These are phyloP conservation scores for Carcina quercana DNA, from an alignment of 2,888 invertebrate species.

Conservation along the genomic window DNA sequence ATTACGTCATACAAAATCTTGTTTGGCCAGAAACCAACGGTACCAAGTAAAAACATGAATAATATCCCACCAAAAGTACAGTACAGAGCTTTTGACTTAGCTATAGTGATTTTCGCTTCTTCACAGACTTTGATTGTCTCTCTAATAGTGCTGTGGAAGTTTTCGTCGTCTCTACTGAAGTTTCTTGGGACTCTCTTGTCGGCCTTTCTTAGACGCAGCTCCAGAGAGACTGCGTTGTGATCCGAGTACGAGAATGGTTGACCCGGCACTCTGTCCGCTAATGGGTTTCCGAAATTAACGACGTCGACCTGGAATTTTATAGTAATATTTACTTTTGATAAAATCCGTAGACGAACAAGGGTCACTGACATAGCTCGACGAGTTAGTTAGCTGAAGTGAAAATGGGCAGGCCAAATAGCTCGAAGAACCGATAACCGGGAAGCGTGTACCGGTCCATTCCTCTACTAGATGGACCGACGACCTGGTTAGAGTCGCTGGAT, in stretches of 20 bases:
- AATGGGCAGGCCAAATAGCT: too few species aligned
- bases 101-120: conserved; percentile 66
- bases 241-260: conserved; percentile 88
- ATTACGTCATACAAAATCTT: conserved; percentile 69
- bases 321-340: too few species aligned
- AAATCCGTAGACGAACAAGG: too few species aligned
- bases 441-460: too few species aligned
- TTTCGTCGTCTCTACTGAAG: conserved; percentile 25
- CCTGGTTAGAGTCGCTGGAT: too few species aligned
- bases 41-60: conserved; percentile 67
- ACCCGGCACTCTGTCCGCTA: conserved; percentile 82
- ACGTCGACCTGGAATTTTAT: conserved; percentile 48
- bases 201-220: conserved; percentile 35
- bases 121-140: conserved; percentile 77
- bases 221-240: conserved; percentile 88
- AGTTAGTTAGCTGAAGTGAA: too few species aligned
- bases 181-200: conserved; percentile 20
- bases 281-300: conserved; percentile 78
- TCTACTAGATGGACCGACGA: too few species aligned
- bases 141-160: conserved; percentile 52
- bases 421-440: too few species aligned
- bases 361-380: too few species aligned
- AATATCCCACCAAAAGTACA: conserved; percentile 62
- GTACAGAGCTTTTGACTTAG: conserved; percentile 68
- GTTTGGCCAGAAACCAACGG: conserved; percentile 64